Percentiles rank a stretch among this genome's conserved stretches.
Evolutionary conservation across 2,113 vertebrate species (phyloP).

Genomic region (Eolophus roseicapilla): DNA sequence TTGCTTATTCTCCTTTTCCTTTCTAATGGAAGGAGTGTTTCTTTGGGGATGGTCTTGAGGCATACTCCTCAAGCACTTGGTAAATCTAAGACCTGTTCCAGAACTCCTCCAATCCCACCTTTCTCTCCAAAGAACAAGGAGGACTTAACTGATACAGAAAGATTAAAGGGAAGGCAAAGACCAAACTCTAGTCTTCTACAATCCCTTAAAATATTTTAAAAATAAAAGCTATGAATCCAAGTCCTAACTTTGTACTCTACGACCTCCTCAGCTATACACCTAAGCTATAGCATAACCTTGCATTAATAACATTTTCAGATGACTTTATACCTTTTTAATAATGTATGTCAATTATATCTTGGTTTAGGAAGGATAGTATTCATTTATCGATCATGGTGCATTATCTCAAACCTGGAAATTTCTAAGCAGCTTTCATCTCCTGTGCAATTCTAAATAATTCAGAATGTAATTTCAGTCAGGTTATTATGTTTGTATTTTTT

Average conservation of each 20-base stretch:
- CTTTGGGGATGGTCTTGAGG: neutral
- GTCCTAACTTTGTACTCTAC: neutral
- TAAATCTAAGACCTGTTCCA: neutral
- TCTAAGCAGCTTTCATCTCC: constrained; percentile 74
- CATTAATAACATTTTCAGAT: constrained; percentile 73
- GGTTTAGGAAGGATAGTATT: constrained; percentile 67
- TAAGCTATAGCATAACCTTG: constrained; percentile 50
- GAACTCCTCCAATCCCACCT: neutral
- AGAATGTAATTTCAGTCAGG: constrained; percentile 63
- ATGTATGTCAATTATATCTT: constrained; percentile 69
- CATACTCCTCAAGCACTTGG: neutral
- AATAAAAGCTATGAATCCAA: neutral
- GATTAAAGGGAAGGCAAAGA: neutral
- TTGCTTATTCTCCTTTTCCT: neutral
- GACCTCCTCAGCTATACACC: constrained; percentile 17
- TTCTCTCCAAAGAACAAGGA: neutral
- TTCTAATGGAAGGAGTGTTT: neutral
- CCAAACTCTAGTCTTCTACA: neutral
- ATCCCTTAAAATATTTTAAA: neutral
- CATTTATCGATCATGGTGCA: constrained; percentile 76
- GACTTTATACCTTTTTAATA: constrained; percentile 74
- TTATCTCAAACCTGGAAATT: constrained; percentile 72
- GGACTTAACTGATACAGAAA: neutral
- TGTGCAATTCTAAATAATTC: constrained; percentile 78
- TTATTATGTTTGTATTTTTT: constrained; percentile 34